These are phyloP conservation scores for Zophobas atratus DNA, from an alignment of 1,140 invertebrate genomes.

Conservation along the genomic window DNA sequence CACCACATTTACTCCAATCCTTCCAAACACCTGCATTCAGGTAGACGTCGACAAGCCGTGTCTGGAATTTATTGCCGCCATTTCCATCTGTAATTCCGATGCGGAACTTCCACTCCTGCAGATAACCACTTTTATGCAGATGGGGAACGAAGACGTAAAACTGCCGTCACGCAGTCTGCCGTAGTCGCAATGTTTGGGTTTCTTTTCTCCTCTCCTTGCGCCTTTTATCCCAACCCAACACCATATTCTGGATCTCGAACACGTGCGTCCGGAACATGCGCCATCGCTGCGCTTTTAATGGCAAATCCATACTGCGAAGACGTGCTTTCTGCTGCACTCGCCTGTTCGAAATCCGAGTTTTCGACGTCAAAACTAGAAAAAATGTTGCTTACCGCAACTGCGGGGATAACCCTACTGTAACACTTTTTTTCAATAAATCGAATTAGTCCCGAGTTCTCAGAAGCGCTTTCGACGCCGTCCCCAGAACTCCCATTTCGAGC, in stretches of 20 bases:
- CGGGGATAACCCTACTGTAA: too few species aligned
- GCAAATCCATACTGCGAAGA: slow-evolving; percentile 63
- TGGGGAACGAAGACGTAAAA: slow-evolving; percentile 39
- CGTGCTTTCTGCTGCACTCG: slow-evolving; percentile 33
- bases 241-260: slow-evolving; percentile 54
- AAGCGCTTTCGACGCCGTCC: not conserved
- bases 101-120: not conserved
- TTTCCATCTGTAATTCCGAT: slow-evolving; percentile 27
- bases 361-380: not conserved
- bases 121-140: slow-evolving; percentile 21
- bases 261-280: slow-evolving; percentile 61
- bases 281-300: slow-evolving; percentile 59
- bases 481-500: not conserved
- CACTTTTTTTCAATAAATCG: too few species aligned
- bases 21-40: not conserved
- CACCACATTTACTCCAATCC: too few species aligned
- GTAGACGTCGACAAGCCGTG: slow-evolving; percentile 5
- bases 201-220: not conserved
- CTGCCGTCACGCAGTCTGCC: slow-evolving; percentile 54
- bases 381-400: not conserved
- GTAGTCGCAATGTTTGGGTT: slow-evolving; percentile 10
- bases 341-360: not conserved
- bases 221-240: slow-evolving; percentile 1
- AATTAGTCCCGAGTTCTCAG: too few species aligned
- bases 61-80: slow-evolving; percentile 9